Evolutionary conservation across 2,888 invertebrate genomes (phyloP).

Genomic region (Troides helena): DNA sequence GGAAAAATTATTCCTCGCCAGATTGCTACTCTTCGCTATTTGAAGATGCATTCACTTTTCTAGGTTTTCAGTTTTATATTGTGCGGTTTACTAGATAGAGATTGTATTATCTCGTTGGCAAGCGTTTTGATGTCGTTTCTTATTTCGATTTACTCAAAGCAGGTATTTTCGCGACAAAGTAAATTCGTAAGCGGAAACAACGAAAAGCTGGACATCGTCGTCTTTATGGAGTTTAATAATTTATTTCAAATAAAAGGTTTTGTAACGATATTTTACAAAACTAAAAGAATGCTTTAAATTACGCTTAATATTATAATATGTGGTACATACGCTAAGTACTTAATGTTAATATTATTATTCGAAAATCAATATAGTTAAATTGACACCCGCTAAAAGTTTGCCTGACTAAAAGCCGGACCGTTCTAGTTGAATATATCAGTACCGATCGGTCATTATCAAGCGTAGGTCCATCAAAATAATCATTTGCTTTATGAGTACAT

Average conservation of each 20-base stretch:
- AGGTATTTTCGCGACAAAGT: constrained; percentile 42
- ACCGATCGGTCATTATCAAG: constrained; percentile 43
- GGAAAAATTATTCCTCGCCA: constrained; percentile 73
- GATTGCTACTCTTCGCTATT: constrained; percentile 71
- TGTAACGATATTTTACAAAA: not conserved
- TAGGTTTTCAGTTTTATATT: constrained; percentile 67
- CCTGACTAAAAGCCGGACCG: constrained; percentile 38
- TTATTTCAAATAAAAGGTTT: not conserved
- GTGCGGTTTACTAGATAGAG: constrained; percentile 64
- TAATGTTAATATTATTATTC: not conserved
- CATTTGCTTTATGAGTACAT: constrained; percentile 57
- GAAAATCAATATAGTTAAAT: constrained; percentile 23
- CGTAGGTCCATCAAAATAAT: constrained; percentile 67
- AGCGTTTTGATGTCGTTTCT: constrained; percentile 63
- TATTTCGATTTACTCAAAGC: constrained; percentile 60
- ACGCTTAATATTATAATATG: not conserved
- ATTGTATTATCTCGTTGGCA: constrained; percentile 76
- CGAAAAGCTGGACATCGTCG: constrained; percentile 18
- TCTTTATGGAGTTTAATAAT: constrained; percentile 2
- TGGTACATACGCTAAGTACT: not conserved
- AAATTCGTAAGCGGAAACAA: constrained; percentile 35
- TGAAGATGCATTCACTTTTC: constrained; percentile 68
- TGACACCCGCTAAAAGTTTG: constrained; percentile 33
- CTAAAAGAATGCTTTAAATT: not conserved
- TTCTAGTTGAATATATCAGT: constrained; percentile 36